Base-by-base conservation (phyloP, 1,140 invertebrate genomes). In the Cydia pomonella region DNA sequence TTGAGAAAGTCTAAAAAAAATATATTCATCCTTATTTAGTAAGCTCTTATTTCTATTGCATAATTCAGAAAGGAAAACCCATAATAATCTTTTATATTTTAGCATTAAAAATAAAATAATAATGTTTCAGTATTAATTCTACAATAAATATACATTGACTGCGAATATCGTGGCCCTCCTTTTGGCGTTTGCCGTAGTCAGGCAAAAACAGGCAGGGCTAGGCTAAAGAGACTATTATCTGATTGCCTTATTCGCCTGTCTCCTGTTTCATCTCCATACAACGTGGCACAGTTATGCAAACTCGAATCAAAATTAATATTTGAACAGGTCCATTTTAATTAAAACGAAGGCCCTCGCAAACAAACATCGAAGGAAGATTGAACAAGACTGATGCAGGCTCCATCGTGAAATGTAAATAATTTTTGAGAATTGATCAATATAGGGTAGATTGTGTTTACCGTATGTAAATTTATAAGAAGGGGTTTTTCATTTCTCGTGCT, bases 231-330 rank as follows among this genome's bases (percentile, higher is more conserved):
- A 59, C 12, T 10, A 59, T 23, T 23, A 59, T 59, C 9, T 1
- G 18, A 21, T 0, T 59, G 21, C 53, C 21, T 9, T 23, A 6
- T 12, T 59, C 21, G 53, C 21, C 16, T 50, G 47, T 50, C 47
- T 16, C 53, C 18, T 59, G 10, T 23, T 23, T 59, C 18, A 59
- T 59, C 53, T 59, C 53, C 53, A 59, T 64, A 64, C 63, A 64
- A 64, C 29, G 27, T 64, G 63, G 63, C 63, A n/a, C 12, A 29
- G 63, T 64, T 64, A 64, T 64, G 63, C 27, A 64, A 64, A 64
- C 63, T 16, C 25, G 27, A 29, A 29, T 64, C 63, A 27, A n/a
- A 64, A 64, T 64, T 64, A 33, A 64, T 64, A 64, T 64, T 64
- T 64, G 63, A 27, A 64, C 63, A 16, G 27, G 27, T n/a, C 29